phyloP scores from a whole-genome alignment of 2,797 vertebrate genomes.

The Falco novaeseelandiae region DNA sequence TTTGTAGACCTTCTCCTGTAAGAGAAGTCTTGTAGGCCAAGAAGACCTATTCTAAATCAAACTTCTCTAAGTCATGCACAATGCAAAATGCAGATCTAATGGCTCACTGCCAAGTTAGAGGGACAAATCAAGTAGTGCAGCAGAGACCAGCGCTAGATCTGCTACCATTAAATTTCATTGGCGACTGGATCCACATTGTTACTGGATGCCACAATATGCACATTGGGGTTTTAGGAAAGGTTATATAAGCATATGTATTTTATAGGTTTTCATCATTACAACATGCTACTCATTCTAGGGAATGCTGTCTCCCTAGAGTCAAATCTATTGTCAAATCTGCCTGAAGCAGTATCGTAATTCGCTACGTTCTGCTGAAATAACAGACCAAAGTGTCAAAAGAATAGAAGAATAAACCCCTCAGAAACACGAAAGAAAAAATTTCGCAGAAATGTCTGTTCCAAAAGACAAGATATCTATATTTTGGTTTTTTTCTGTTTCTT shows the following conservation, averaged over 20 bases:
- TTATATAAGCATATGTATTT: background rate
- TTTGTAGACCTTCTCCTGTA: background rate
- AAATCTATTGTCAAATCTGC: background rate
- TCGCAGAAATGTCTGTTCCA: background rate
- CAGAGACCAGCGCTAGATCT: background rate
- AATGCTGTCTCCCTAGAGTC: background rate
- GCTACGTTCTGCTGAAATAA: background rate
- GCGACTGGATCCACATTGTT: background rate
- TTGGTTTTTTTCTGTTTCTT: background rate
- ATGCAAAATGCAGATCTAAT: background rate
- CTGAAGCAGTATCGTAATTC: background rate
- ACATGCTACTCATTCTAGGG: background rate
- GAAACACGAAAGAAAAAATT: background rate
- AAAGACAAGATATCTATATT: background rate
- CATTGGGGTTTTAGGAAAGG: background rate
- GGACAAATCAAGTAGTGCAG: background rate
- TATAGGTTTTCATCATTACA: background rate
- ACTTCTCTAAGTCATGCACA: background rate
- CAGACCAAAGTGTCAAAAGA: background rate
- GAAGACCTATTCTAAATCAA: background rate
- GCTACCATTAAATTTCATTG: background rate
- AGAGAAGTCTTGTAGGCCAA: background rate
- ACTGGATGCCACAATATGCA: background rate
- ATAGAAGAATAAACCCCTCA: background rate
- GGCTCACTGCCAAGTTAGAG: background rate